These are phyloP conservation scores for Daptonema setosum DNA, from an alignment of 2,888 invertebrate species.

Conservation along the genomic window DNA sequence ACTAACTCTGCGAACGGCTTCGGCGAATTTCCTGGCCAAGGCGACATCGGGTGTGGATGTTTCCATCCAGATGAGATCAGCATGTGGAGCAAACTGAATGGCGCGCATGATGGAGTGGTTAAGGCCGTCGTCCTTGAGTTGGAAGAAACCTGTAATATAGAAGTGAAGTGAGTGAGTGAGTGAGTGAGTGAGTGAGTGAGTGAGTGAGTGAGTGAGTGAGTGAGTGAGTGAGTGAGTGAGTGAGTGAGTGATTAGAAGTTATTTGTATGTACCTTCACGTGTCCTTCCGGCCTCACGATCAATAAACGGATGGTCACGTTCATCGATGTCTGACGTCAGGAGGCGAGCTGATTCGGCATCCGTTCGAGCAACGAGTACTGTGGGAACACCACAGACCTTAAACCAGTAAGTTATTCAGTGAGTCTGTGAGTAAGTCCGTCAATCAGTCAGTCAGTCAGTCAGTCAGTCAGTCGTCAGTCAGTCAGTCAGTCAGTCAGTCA, in stretches of 20 bases:
- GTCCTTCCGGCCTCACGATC: slow-evolving; percentile 25
- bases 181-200: too few species aligned
- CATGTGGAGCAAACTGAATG: slow-evolving; percentile 23
- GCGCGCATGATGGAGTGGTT: slow-evolving; percentile 27
- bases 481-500: too few species aligned
- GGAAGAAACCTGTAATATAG: too few species aligned
- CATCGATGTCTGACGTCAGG: slow-evolving; percentile 27
- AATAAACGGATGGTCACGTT: slow-evolving; percentile 27
- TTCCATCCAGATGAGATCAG: slow-evolving; percentile 30
- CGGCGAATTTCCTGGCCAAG: slow-evolving; percentile 26
- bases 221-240: too few species aligned
- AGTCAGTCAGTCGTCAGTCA: too few species aligned
- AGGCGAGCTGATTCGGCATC: slow-evolving; percentile 28
- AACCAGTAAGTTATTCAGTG: too few species aligned
- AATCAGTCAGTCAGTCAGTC: too few species aligned
- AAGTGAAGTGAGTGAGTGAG: too few species aligned
- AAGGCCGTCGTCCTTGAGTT: slow-evolving; percentile 11
- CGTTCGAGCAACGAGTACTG: slow-evolving; percentile 28
- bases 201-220: too few species aligned
- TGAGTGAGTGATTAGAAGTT: too few species aligned
- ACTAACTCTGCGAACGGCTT: slow-evolving; percentile 19
- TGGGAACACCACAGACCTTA: slow-evolving; percentile 26
- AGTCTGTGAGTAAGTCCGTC: too few species aligned
- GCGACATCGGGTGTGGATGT: slow-evolving; percentile 27
- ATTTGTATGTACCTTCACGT: too few species aligned